Evolutionary conservation across 37 sponge, comb jelly and placozoan species (phyloP).

Genomic region (Oscarella lobularis): DNA sequence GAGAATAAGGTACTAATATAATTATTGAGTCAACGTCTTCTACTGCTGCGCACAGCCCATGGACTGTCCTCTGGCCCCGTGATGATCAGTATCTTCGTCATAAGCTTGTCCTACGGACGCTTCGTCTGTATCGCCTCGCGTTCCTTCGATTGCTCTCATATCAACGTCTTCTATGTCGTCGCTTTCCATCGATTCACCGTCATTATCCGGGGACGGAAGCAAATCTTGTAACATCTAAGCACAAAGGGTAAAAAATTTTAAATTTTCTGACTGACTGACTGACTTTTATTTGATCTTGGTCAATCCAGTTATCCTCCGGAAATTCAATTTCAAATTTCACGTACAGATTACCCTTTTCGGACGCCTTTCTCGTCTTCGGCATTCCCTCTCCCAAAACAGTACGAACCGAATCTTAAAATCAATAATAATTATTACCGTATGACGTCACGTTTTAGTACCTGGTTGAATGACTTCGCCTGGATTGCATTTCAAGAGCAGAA

Average conservation of each 20-base stretch:
- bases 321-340: constrained; percentile 70
- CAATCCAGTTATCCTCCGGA: constrained; percentile 41
- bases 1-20: neutral
- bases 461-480: constrained; percentile 49
- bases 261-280: neutral
- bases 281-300: constrained; percentile 21
- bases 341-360: constrained; percentile 72
- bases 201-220: too few relatives aligned
- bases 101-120: neutral
- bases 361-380: constrained; percentile 29
- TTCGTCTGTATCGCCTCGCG: constrained; percentile 2
- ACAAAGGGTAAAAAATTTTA: neutral
- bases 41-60: constrained; percentile 27
- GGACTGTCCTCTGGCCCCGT: neutral
- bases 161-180: constrained; percentile 27
- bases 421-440: neutral
- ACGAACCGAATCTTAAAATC: constrained; percentile 21
- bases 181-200: too few relatives aligned
- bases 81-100: constrained; percentile 26
- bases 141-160: constrained; percentile 36
- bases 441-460: too few relatives aligned
- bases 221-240: too few relatives aligned
- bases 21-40: neutral
- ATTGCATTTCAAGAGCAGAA: constrained; percentile 26
- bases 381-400: constrained; percentile 65